phyloP scores from a whole-genome alignment of 2,113 vertebrate genomes.

The Dinomys branickii region DNA sequence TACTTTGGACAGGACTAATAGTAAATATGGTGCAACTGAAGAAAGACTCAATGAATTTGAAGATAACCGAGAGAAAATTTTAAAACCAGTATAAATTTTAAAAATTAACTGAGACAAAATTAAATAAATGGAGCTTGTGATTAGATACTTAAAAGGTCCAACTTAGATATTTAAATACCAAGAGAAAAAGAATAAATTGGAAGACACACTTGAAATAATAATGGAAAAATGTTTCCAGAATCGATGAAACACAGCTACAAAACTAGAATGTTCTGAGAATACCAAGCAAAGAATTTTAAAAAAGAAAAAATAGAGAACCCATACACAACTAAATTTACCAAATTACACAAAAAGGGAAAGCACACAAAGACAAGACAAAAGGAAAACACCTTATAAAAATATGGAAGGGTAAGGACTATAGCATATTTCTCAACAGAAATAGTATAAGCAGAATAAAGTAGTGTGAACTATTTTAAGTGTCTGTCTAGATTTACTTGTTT shows the following conservation, averaged over 20 bases:
- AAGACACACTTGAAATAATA: neutral
- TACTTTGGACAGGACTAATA: too few species aligned
- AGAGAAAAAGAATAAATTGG: neutral
- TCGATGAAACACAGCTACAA: neutral
- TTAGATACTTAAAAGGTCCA: neutral
- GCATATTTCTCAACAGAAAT: neutral
- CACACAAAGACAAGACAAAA: neutral
- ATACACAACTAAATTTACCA: neutral
- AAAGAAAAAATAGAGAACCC: neutral
- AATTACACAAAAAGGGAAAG: neutral
- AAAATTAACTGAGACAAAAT: neutral
- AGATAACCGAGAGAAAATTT: neutral
- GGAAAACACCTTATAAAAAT: neutral
- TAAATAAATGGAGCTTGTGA: neutral
- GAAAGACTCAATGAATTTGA: too few species aligned
- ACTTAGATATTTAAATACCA: neutral
- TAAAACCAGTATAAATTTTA: neutral
- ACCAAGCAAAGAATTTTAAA: neutral
- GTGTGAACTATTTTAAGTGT: neutral
- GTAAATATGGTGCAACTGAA: too few species aligned
- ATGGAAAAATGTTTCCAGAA: neutral
- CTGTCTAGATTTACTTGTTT: neutral
- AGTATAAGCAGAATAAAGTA: neutral
- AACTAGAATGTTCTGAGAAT: neutral
- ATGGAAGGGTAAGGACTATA: neutral